Evolutionary conservation across 2,888 invertebrate genomes (phyloP).

Genomic region (Agrotis segetum): DNA sequence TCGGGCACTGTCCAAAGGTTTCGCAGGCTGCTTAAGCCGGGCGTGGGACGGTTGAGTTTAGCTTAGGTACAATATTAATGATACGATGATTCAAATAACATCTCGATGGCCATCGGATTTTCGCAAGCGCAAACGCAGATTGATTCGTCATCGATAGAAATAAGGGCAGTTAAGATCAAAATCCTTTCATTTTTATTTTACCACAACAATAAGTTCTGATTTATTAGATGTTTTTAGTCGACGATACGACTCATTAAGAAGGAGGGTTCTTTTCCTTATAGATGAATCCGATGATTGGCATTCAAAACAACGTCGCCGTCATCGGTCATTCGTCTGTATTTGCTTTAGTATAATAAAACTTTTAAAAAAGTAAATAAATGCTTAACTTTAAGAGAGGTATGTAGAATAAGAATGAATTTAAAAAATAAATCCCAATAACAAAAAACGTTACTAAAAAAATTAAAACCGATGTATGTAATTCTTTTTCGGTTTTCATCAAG

Average conservation of each 20-base stretch:
- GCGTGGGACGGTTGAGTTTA: constrained; percentile 2
- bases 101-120: neutral
- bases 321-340: too few relatives aligned
- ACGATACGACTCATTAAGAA: neutral
- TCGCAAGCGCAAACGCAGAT: neutral
- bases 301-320: too few relatives aligned
- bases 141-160: constrained; percentile 3
- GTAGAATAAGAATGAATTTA: too few relatives aligned
- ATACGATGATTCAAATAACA: neutral
- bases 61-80: neutral
- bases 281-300: too few relatives aligned
- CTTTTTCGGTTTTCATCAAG: too few relatives aligned
- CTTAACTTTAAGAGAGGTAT: too few relatives aligned
- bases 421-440: too few relatives aligned
- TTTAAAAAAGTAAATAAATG: too few relatives aligned
- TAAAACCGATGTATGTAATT: too few relatives aligned
- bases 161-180: constrained; percentile 13
- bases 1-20: constrained; percentile 1
- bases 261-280: too few relatives aligned
- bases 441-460: too few relatives aligned
- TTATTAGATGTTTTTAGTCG: neutral
- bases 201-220: neutral
- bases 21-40: neutral
- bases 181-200: neutral
- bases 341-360: too few relatives aligned